A percentile compares a stretch with the other conserved stretches of the same genome.
Conservation (phyloP, 1,140 invertebrate species). For the Megalopta genalis region DNA sequence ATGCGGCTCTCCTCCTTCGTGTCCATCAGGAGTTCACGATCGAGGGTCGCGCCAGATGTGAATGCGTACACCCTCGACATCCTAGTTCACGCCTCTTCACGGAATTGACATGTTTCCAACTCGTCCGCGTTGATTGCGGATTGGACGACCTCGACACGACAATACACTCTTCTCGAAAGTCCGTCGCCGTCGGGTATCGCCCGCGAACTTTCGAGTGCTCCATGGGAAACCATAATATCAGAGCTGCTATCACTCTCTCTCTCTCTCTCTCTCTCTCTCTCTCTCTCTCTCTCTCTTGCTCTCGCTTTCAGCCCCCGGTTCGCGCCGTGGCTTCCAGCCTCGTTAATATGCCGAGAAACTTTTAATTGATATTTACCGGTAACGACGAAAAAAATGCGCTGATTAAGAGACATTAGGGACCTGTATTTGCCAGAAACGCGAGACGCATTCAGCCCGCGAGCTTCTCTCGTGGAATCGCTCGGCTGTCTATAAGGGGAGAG, state of each 20-base stretch:
- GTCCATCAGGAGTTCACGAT: constrained; percentile 45
- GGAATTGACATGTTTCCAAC: constrained; percentile 68
- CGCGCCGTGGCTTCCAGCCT: not conserved
- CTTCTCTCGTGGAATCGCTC: constrained; percentile 12
- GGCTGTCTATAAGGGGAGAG: constrained; percentile 34
- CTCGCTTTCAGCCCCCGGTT: not conserved
- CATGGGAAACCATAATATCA: constrained; percentile 29
- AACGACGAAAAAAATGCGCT: not conserved
- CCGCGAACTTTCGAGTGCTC: constrained; percentile 40
- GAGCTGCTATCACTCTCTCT: not conserved
- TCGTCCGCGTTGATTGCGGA: constrained; percentile 70
- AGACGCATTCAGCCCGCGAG: not conserved
- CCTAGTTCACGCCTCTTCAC: constrained; percentile 56
- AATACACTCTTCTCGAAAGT: constrained; percentile 72
- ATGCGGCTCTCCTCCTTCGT: constrained; percentile 47
- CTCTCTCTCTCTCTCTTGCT: too few relatives aligned
- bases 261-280: too few relatives aligned
- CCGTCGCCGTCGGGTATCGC: constrained; percentile 33
- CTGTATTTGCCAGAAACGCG: not conserved
- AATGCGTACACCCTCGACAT: constrained; percentile 56
- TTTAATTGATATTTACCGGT: constrained; percentile 38
- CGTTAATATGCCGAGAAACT: constrained; percentile 17
- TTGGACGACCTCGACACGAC: constrained; percentile 71
- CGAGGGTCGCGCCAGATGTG: constrained; percentile 57
- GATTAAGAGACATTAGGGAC: not conserved